Evolutionary conservation across 2,113 vertebrate genomes (phyloP).

Genomic region (Sorex fumeus): DNA sequence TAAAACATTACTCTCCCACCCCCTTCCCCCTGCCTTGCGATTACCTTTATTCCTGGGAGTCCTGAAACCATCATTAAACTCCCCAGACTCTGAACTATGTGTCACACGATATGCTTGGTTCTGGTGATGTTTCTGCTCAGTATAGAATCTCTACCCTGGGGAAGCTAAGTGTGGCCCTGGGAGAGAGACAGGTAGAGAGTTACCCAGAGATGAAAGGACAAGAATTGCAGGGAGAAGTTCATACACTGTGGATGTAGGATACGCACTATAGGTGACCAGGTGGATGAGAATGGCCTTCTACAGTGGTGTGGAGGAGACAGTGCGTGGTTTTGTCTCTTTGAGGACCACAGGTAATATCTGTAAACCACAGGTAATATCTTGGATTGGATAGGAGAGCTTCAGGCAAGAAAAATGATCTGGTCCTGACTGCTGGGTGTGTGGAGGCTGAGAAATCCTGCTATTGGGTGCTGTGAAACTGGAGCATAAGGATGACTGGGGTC

Average conservation of each 20-base stretch:
- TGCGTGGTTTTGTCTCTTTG: background rate
- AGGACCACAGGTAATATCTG: background rate
- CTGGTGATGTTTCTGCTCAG: background rate
- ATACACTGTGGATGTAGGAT: background rate
- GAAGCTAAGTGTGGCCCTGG: background rate
- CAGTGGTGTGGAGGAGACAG: background rate
- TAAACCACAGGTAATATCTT: conserved; percentile 34
- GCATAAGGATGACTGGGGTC: background rate
- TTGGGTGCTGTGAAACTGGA: background rate
- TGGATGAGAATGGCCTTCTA: conserved; percentile 12
- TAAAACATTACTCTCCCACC: background rate
- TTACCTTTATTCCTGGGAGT: background rate
- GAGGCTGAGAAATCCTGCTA: background rate
- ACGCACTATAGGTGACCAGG: background rate
- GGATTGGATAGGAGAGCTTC: background rate
- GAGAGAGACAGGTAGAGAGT: conserved; percentile 17
- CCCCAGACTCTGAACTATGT: background rate
- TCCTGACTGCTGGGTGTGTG: background rate
- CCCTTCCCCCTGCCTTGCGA: background rate
- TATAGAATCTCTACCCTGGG: background rate
- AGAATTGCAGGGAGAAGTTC: background rate
- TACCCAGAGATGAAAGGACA: background rate
- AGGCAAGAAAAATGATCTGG: background rate
- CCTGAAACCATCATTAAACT: background rate
- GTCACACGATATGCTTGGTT: background rate